phyloP scores from a whole-genome alignment of 2,888 invertebrate genomes.

The Agriopis leucophaearia region DNA sequence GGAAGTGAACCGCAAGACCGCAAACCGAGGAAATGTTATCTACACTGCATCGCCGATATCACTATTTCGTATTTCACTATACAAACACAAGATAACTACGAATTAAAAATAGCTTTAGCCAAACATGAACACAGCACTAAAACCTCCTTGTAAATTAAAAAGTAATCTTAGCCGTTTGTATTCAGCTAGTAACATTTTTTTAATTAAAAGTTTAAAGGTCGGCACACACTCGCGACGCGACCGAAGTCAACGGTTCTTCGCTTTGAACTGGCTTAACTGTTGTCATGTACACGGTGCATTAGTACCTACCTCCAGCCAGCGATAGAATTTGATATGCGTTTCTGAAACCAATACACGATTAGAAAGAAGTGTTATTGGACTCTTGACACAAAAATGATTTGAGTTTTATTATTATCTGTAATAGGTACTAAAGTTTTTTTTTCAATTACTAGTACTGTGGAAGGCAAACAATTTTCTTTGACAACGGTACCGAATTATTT shows the following conservation, averaged over 20 bases:
- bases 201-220: slow-evolving; percentile 53
- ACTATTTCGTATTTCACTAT: slow-evolving; percentile 66
- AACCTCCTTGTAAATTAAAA: slow-evolving; percentile 30
- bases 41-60: slow-evolving; percentile 67
- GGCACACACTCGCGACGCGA: slow-evolving; percentile 47
- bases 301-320: slow-evolving; percentile 43
- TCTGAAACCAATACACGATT: slow-evolving; percentile 31
- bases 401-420: no score
- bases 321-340: slow-evolving; percentile 33
- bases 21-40: slow-evolving; percentile 75
- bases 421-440: no score
- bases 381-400: neutral
- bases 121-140: slow-evolving; percentile 15
- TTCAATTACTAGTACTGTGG: no score
- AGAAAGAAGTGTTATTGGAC: neutral
- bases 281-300: slow-evolving; percentile 41
- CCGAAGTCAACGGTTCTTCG: slow-evolving; percentile 61
- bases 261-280: slow-evolving; percentile 60
- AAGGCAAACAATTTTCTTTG: no score
- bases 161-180: slow-evolving; percentile 25
- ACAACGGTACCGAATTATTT: no score
- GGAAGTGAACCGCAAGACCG: slow-evolving; percentile 64
- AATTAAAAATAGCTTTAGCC: slow-evolving; percentile 45
- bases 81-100: slow-evolving; percentile 68
- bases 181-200: slow-evolving; percentile 28